Evolutionary conservation across 2,797 vertebrate species (phyloP).

Genomic region (Xenopus petersii): DNA sequence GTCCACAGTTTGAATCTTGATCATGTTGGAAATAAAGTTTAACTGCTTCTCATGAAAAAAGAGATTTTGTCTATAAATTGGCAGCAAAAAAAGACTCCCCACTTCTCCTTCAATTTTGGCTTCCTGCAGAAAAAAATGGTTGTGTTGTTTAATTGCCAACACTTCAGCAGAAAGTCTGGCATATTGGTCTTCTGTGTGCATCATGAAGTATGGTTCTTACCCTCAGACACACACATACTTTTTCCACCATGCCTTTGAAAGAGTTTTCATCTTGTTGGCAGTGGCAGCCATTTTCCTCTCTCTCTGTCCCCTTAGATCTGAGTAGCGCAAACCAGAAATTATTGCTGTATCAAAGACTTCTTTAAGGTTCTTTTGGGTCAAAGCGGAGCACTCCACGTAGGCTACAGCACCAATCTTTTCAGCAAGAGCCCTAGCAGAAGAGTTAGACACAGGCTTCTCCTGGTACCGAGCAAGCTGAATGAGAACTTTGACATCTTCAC

Average conservation of each 20-base stretch:
- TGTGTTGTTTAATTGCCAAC: constrained; percentile 8
- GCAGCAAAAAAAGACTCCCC: not conserved
- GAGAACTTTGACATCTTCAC: constrained; percentile 82
- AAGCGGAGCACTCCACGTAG: constrained; percentile 80
- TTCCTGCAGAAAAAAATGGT: not conserved
- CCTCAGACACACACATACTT: constrained; percentile 73
- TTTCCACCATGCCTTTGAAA: constrained; percentile 85
- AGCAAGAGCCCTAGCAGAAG: constrained; percentile 69
- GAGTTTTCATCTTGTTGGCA: constrained; percentile 79
- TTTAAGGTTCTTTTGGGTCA: constrained; percentile 85
- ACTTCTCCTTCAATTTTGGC: not conserved
- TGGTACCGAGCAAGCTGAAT: constrained; percentile 73
- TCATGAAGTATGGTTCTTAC: not conserved
- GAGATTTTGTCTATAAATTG: not conserved
- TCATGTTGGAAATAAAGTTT: not conserved
- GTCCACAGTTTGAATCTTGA: not conserved
- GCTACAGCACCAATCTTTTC: constrained; percentile 74
- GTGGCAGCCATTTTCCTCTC: constrained; percentile 73
- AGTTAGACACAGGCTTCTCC: constrained; percentile 72
- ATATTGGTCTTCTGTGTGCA: not conserved
- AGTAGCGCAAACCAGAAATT: constrained; percentile 69
- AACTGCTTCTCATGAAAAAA: not conserved
- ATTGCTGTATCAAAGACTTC: constrained; percentile 84
- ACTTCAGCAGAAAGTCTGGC: constrained; percentile 19
- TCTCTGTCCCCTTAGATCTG: constrained; percentile 63